phyloP scores from a whole-genome alignment of 2,113 vertebrate species.

The Tringa solitaria region DNA sequence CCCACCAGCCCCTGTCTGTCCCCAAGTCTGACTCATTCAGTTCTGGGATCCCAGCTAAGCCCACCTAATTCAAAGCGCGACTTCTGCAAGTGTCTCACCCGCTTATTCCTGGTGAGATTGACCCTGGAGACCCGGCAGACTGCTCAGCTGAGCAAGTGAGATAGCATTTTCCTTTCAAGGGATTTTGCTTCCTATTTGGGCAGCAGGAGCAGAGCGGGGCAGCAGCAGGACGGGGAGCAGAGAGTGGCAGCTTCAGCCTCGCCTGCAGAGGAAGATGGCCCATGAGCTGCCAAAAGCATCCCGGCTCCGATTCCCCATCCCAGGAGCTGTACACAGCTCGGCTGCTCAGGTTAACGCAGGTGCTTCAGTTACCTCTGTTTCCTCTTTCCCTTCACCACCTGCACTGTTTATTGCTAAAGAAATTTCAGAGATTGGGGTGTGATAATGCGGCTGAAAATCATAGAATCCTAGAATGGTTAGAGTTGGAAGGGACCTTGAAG shows the following conservation, averaged over 20 bases:
- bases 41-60: not conserved
- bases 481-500: no score
- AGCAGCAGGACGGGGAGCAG: not conserved
- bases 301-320: not conserved
- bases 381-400: not conserved
- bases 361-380: not conserved
- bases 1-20: not conserved
- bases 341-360: not conserved
- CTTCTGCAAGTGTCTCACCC: not conserved
- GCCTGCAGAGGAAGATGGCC: not conserved
- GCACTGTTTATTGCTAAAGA: not conserved
- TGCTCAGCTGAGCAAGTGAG: not conserved
- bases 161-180: not conserved
- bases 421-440: not conserved
- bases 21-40: not conserved
- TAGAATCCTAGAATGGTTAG: no score
- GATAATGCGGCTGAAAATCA: not conserved
- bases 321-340: not conserved
- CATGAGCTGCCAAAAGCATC: not conserved
- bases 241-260: not conserved
- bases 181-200: slow-evolving; percentile 1
- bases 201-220: not conserved
- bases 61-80: not conserved
- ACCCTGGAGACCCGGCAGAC: not conserved
- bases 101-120: not conserved